Evolutionary conservation across 2,888 invertebrate genomes (phyloP).

Genomic region (Acleris cristana): DNA sequence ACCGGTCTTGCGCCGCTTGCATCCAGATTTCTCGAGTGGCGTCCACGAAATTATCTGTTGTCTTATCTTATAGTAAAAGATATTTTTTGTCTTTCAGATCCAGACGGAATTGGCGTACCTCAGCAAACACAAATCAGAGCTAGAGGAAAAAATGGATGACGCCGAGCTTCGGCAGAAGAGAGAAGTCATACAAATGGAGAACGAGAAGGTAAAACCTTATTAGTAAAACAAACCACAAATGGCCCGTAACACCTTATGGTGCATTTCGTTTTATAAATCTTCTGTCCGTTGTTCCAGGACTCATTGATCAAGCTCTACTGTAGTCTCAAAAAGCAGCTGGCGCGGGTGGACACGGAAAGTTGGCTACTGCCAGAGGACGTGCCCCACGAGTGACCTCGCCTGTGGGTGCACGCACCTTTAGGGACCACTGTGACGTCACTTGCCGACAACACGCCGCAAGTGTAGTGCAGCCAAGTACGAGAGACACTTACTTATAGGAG

Average conservation of each 20-base stretch:
- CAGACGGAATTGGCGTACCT: conserved; percentile 93
- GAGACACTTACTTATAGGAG: conserved; percentile 21
- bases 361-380: conserved; percentile 80
- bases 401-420: conserved; percentile 14
- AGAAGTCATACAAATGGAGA: conserved; percentile 86
- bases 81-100: conserved; percentile 67
- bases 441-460: neutral
- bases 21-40: too few relatives aligned
- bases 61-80: neutral
- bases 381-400: conserved; percentile 71
- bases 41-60: too few relatives aligned
- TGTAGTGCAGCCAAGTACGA: conserved; percentile 17
- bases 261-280: too few relatives aligned
- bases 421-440: conserved; percentile 33
- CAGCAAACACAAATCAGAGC: conserved; percentile 90
- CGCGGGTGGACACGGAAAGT: conserved; percentile 79
- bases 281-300: conserved; percentile 74
- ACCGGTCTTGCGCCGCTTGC: too few relatives aligned
- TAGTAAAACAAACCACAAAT: neutral
- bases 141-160: conserved; percentile 86
- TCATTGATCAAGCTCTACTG: conserved; percentile 87
- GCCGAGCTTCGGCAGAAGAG: conserved; percentile 84
- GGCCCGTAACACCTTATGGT: too few relatives aligned
- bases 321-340: conserved; percentile 86
- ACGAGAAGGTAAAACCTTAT: conserved; percentile 85